Conservation (phyloP, 2,888 invertebrate species). For the Diplazon laetatorius region DNA sequence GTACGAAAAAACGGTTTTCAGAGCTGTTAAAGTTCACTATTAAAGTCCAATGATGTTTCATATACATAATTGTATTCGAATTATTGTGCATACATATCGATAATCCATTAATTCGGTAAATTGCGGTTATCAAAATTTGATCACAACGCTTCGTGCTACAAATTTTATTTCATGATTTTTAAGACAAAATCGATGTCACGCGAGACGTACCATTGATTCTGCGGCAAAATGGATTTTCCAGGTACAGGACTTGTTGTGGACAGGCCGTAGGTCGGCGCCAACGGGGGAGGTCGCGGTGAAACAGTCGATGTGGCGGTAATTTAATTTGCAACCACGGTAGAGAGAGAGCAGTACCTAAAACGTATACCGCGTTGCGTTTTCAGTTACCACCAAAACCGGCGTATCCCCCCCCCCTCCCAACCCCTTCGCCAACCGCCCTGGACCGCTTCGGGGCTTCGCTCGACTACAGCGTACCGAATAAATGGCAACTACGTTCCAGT, state of each 20-base stretch:
- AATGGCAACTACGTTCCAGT: not conserved
- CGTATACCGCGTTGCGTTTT: slow-evolving; percentile 23
- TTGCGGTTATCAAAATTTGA: no score
- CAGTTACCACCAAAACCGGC: slow-evolving; percentile 28
- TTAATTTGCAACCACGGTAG: slow-evolving; percentile 56
- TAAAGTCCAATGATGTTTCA: no score
- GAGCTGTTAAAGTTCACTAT: no score
- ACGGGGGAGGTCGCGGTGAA: slow-evolving; percentile 46
- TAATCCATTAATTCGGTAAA: no score
- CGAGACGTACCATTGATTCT: slow-evolving; percentile 13
- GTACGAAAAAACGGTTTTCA: no score
- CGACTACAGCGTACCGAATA: not conserved
- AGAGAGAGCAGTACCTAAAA: slow-evolving; percentile 40
- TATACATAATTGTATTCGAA: no score
- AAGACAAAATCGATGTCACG: not conserved
- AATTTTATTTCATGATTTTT: no score
- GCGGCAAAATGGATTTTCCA: slow-evolving; percentile 32
- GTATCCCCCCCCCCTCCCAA: no score
- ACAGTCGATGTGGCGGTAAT: slow-evolving; percentile 54
- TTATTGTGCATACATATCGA: no score
- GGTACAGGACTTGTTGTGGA: slow-evolving; percentile 37
- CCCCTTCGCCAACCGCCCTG: no score
- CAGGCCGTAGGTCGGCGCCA: slow-evolving; percentile 17
- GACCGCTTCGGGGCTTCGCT: slow-evolving; percentile 25
- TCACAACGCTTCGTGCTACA: no score